Evolutionary conservation across 2,113 vertebrate species (phyloP).

Genomic region (Cranoglanis bouderius): DNA sequence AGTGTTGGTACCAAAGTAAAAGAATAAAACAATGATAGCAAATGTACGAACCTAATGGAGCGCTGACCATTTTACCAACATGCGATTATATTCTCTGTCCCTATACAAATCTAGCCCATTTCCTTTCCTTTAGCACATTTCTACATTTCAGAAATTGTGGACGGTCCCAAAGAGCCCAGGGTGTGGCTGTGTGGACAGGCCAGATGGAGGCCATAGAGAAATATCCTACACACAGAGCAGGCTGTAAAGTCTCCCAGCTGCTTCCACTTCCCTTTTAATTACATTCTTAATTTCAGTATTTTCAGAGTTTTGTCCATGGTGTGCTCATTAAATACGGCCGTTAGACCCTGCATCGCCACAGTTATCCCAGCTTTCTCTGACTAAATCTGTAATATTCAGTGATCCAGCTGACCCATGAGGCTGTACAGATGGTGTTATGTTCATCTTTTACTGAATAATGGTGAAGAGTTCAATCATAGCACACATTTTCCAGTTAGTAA

Average conservation of each 20-base stretch:
- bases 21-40: background rate
- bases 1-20: background rate
- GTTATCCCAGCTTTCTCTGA: background rate
- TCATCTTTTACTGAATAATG: background rate
- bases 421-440: conserved; percentile 26
- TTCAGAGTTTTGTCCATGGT: background rate
- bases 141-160: background rate
- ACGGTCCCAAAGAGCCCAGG: background rate
- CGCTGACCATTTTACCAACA: background rate
- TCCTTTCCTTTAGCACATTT: background rate
- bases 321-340: background rate
- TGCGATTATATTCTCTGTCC: background rate
- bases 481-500: background rate
- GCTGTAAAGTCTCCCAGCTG: conserved; percentile 24
- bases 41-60: background rate
- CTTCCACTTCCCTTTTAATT: background rate
- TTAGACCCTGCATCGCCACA: background rate
- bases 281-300: conserved; percentile 7
- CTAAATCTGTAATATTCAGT: conserved; percentile 25
- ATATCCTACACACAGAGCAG: background rate
- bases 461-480: background rate
- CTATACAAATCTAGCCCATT: background rate
- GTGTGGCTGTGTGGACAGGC: no score
- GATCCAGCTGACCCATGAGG: conserved; percentile 8
- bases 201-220: conserved; percentile 11